These are phyloP conservation scores for Agrotis exclamationis DNA, from an alignment of 2,888 invertebrate genomes.

Conservation along the genomic window DNA sequence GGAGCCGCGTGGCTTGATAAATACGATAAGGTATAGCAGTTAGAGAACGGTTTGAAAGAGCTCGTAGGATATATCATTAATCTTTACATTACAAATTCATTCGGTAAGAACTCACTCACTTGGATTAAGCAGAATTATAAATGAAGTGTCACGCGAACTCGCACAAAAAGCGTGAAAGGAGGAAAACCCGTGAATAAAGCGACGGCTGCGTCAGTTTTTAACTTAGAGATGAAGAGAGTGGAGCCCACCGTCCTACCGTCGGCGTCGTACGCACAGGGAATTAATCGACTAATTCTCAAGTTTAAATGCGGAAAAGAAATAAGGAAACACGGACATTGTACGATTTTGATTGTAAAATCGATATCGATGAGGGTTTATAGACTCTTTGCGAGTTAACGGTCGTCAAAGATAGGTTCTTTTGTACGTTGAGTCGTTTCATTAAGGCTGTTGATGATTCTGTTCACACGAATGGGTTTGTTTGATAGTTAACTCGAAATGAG, in stretches of 20 bases:
- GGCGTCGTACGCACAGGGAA: constrained; percentile 70
- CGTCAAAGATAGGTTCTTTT: constrained; percentile 40
- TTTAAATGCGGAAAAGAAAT: constrained; percentile 71
- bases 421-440: constrained; percentile 36
- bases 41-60: constrained; percentile 78
- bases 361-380: constrained; percentile 58
- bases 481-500: neutral
- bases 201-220: constrained; percentile 82
- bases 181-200: constrained; percentile 80
- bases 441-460: constrained; percentile 36
- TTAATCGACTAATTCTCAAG: constrained; percentile 79
- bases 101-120: constrained; percentile 89
- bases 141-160: constrained; percentile 88
- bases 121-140: constrained; percentile 90
- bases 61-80: constrained; percentile 85
- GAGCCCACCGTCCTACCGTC: constrained; percentile 54
- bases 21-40: constrained; percentile 78
- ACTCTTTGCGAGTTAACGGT: constrained; percentile 45
- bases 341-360: constrained; percentile 70
- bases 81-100: constrained; percentile 90
- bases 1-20: constrained; percentile 74
- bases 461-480: constrained; percentile 8
- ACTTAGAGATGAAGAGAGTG: constrained; percentile 78
- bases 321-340: constrained; percentile 63
- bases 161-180: constrained; percentile 86